Percentiles rank a stretch among this genome's conserved stretches.
Evolutionary conservation across 2,888 invertebrate species (phyloP).

Genomic region (Heliconius ismenius): DNA sequence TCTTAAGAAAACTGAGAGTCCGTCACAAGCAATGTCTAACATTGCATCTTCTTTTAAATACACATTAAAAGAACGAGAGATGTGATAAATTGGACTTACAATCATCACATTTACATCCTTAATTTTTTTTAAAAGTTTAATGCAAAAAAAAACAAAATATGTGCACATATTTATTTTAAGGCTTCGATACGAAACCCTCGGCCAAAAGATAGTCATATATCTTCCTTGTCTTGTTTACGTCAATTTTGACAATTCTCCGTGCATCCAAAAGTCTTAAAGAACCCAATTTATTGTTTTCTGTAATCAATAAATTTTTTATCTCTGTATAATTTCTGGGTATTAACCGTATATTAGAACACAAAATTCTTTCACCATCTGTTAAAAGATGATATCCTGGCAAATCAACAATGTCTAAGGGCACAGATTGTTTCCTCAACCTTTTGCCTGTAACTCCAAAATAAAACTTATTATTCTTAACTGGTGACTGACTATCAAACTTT

Average conservation of each 20-base stretch:
- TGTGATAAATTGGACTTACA: background rate
- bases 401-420: slow-evolving; percentile 84
- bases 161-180: slow-evolving; percentile 53
- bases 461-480: slow-evolving; percentile 52
- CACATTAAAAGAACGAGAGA: no score
- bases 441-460: slow-evolving; percentile 45
- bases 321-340: slow-evolving; percentile 90
- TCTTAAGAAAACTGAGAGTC: no score
- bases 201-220: slow-evolving; percentile 89
- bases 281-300: slow-evolving; percentile 89
- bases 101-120: background rate
- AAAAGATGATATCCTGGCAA: slow-evolving; percentile 90
- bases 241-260: slow-evolving; percentile 92
- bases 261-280: slow-evolving; percentile 90
- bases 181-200: slow-evolving; percentile 87
- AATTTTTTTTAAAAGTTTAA: background rate
- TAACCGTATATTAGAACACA: slow-evolving; percentile 89
- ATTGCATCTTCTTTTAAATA: no score
- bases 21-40: no score
- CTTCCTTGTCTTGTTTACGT: slow-evolving; percentile 95
- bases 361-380: slow-evolving; percentile 85
- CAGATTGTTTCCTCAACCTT: slow-evolving; percentile 65
- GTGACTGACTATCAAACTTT: slow-evolving; percentile 66
- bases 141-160: slow-evolving; percentile 40
- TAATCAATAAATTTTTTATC: slow-evolving; percentile 87